A percentile compares a stretch with the other conserved stretches of the same genome.
phyloP scores from a whole-genome alignment of 1,140 invertebrate genomes.

The Glossosoma conforme region DNA sequence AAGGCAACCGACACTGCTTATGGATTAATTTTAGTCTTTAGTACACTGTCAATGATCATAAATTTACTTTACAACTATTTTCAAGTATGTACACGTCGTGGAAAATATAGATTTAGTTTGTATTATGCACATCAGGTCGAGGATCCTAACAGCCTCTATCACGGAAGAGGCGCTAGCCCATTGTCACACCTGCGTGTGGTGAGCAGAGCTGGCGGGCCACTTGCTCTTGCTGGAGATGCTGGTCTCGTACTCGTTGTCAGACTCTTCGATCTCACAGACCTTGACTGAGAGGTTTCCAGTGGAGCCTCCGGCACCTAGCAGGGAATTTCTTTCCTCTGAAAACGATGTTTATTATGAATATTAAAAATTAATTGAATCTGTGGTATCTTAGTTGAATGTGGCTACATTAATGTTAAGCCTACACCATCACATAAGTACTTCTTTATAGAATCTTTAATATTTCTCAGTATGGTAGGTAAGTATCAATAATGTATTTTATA shows the following conservation, averaged over 20 bases:
- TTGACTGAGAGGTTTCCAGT: slow-evolving; percentile 77
- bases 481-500: no score
- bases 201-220: slow-evolving; percentile 17
- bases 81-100: background rate
- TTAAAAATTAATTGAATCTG: no score
- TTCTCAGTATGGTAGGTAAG: no score
- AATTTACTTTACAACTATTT: background rate
- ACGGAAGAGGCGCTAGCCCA: slow-evolving; percentile 22
- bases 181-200: slow-evolving; percentile 30
- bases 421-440: no score
- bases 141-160: slow-evolving; percentile 22
- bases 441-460: no score
- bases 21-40: background rate
- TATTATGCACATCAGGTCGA: slow-evolving; percentile 9
- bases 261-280: slow-evolving; percentile 83
- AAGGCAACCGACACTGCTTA: slow-evolving; percentile 6
- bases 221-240: slow-evolving; percentile 13
- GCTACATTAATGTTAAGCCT: no score
- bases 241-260: slow-evolving; percentile 53
- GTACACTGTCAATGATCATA: background rate
- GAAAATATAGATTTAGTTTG: slow-evolving; percentile 9
- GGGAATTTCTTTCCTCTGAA: slow-evolving; percentile 61
- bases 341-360: slow-evolving; percentile 20
- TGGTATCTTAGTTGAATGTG: no score
- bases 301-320: slow-evolving; percentile 58